These are phyloP conservation scores for Neosalanx taihuensis DNA, from an alignment of 2,797 vertebrate species.

Conservation along the genomic window DNA sequence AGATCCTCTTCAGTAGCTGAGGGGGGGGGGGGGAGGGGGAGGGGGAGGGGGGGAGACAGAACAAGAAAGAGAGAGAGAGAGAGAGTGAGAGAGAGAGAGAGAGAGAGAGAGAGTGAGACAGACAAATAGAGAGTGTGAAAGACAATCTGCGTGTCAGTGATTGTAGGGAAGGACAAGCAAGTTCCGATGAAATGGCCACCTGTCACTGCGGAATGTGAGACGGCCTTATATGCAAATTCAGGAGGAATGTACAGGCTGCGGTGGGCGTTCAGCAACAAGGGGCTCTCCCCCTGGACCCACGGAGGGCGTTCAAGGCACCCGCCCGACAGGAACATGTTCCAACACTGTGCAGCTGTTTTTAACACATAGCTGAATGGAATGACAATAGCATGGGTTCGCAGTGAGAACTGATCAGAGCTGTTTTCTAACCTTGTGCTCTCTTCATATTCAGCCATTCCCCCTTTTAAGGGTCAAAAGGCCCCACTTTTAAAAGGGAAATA, in stretches of 20 bases:
- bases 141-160: neutral
- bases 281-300: too few relatives aligned
- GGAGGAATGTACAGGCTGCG: neutral
- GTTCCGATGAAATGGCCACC: slow-evolving; percentile 32
- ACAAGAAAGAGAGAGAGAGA: neutral
- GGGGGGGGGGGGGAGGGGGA: slow-evolving; percentile 38
- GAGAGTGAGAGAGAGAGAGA: neutral
- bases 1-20: slow-evolving; percentile 93
- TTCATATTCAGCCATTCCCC: too few relatives aligned
- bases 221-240: slow-evolving; percentile 19
- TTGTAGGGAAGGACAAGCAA: neutral
- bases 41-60: neutral
- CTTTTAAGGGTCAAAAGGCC: too few relatives aligned
- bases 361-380: neutral
- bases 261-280: neutral
- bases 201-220: slow-evolving; percentile 33
- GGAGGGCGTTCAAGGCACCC: neutral
- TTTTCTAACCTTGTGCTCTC: too few relatives aligned
- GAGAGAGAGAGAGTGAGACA: neutral
- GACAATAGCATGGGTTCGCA: too few relatives aligned
- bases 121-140: neutral
- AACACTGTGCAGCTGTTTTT: neutral
- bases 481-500: too few relatives aligned
- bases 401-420: too few relatives aligned
- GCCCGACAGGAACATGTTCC: neutral